A percentile compares a stretch with the other conserved stretches of the same genome.
Conservation (phyloP, 2,888 invertebrate genomes). For the Drosophila acutilabella region DNA sequence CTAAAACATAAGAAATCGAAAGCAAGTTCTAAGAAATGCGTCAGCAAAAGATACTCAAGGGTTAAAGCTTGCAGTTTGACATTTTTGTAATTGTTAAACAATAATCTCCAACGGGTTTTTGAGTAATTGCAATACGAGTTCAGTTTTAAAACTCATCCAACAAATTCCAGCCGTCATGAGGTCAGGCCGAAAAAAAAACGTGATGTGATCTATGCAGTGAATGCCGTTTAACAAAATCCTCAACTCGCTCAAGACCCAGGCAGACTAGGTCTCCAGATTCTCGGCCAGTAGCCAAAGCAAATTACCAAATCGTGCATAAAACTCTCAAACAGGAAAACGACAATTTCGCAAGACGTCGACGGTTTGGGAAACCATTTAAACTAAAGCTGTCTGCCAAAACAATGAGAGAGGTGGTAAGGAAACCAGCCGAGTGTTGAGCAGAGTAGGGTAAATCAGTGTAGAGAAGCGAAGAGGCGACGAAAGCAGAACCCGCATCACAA, state of each 20-base stretch:
- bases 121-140: conserved; percentile 41
- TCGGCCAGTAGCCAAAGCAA: conserved; percentile 64
- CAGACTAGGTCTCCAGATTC: conserved; percentile 37
- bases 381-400: conserved; percentile 26
- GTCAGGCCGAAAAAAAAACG: conserved; percentile 67
- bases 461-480: background rate
- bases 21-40: conserved; percentile 23
- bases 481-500: conserved; percentile 33
- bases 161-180: conserved; percentile 36
- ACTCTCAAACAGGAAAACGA: conserved; percentile 64
- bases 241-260: conserved; percentile 19
- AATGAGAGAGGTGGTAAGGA: conserved; percentile 11
- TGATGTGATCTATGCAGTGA: conserved; percentile 67
- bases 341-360: conserved; percentile 60
- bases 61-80: conserved; percentile 8
- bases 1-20: conserved; percentile 7
- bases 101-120: conserved; percentile 15
- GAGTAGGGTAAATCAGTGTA: background rate
- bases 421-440: background rate
- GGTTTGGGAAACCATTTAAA: conserved; percentile 44
- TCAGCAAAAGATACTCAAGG: conserved; percentile 1
- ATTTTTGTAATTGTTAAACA: conserved; percentile 2
- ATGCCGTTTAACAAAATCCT: conserved; percentile 20
- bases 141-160: conserved; percentile 19
- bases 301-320: conserved; percentile 74